Percentiles rank a stretch among this genome's conserved stretches.
phyloP scores from a whole-genome alignment of 2,797 vertebrate species.

The Coregonus ussuriensis region DNA sequence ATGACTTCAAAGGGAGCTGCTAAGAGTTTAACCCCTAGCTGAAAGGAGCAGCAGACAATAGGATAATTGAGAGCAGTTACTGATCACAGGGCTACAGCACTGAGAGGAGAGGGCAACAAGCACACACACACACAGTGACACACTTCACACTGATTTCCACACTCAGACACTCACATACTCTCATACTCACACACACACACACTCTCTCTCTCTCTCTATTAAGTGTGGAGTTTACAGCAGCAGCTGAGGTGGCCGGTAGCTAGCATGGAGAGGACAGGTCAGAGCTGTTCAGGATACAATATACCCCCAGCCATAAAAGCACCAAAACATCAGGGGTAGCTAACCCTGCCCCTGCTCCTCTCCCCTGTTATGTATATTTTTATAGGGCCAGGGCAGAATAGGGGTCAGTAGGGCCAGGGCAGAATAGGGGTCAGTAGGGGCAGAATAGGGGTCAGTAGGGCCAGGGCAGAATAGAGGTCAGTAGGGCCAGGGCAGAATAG shows the following conservation, averaged over 20 bases:
- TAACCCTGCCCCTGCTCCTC: background rate
- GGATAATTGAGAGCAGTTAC: conserved; percentile 97
- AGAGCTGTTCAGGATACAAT: conserved; percentile 45
- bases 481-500: conserved; percentile 20
- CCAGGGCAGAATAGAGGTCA: background rate
- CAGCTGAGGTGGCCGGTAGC: conserved; percentile 52
- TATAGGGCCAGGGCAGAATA: background rate
- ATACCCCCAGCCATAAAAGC: conserved; percentile 26
- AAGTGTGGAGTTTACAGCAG: conserved; percentile 53
- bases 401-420: too few relatives aligned
- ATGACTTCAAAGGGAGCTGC: conserved; percentile 96
- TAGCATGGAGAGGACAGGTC: conserved; percentile 43
- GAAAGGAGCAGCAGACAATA: conserved; percentile 86
- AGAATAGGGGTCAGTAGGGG: too few relatives aligned
- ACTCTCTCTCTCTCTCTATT: conserved; percentile 4
- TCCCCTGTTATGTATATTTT: background rate
- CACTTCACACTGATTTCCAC: conserved; percentile 68
- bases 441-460: background rate
- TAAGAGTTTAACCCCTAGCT: conserved; percentile 78
- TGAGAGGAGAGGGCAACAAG: conserved; percentile 73
- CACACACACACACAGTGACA: conserved; percentile 78
- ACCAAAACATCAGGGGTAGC: background rate
- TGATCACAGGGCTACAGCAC: conserved; percentile 96
- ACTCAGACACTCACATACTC: conserved; percentile 74
- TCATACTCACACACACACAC: conserved; percentile 76